Conservation (phyloP, 2,113 vertebrate species). For the Australoheros scitulus region DNA sequence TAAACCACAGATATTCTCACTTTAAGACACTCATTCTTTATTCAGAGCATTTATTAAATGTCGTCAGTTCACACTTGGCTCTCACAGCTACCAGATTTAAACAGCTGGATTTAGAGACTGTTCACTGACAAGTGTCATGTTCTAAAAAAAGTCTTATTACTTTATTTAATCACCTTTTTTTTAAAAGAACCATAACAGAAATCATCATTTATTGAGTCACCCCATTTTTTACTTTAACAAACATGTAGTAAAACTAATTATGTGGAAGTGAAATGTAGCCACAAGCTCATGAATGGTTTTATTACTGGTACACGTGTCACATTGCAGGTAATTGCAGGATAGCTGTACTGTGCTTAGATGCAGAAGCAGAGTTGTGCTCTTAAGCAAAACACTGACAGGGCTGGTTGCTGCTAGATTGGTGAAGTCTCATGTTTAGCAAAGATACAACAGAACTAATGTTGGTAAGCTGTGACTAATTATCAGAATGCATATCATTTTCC, state of each 20-base stretch:
- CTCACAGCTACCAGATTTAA: rapidly evolving
- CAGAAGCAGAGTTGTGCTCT: no score
- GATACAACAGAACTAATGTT: neutral
- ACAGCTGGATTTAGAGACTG: neutral
- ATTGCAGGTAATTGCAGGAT: neutral
- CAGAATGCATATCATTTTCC: neutral
- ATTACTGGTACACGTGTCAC: neutral
- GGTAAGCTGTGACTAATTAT: no score
- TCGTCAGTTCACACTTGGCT: neutral
- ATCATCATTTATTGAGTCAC: rapidly evolving
- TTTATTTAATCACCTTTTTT: neutral
- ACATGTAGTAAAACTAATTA: neutral
- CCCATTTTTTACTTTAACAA: neutral
- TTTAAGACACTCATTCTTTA: neutral
- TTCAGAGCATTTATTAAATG: neutral
- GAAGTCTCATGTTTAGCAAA: neutral
- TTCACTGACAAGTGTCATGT: neutral
- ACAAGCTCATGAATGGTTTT: neutral
- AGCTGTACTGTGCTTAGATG: neutral
- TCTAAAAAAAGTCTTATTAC: neutral
- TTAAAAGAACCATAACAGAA: no score
- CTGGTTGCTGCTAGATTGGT: neutral
- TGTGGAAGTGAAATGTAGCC: neutral
- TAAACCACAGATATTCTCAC: neutral
- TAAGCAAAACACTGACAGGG: neutral